Evolutionary conservation across 2,113 vertebrate genomes (phyloP).

Genomic region (Chamaea fasciata): DNA sequence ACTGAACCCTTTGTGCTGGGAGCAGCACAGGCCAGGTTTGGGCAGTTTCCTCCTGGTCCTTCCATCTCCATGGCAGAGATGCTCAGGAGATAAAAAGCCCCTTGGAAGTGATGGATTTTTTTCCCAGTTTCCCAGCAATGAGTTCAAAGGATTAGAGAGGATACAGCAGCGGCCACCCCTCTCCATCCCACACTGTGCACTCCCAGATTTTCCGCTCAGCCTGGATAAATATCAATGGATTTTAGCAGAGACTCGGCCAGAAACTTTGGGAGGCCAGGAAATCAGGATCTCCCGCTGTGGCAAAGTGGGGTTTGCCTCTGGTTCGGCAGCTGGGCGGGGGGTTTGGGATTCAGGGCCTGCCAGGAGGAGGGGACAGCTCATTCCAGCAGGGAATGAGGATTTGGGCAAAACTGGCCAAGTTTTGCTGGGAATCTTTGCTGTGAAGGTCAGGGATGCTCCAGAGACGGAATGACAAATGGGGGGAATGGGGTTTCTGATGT

Average conservation of each 20-base stretch:
- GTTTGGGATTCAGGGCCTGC: neutral
- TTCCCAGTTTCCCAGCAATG: neutral
- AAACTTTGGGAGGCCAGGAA: neutral
- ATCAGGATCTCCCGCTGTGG: fast-evolving
- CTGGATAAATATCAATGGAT: neutral
- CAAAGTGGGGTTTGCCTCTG: neutral
- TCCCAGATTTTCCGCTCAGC: neutral
- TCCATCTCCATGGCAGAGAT: neutral
- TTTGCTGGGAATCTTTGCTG: neutral
- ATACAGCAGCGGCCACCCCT: fast-evolving
- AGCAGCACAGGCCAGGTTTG: fast-evolving
- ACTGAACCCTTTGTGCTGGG: neutral
- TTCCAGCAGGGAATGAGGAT: neutral
- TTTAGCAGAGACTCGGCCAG: neutral
- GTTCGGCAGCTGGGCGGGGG: neutral
- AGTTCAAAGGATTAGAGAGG: neutral
- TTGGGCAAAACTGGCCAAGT: neutral
- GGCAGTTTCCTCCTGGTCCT: neutral
- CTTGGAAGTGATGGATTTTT: neutral
- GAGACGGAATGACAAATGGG: neutral
- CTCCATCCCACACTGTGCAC: neutral
- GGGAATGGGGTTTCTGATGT: neutral
- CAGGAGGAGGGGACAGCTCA: neutral
- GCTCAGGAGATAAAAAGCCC: neutral
- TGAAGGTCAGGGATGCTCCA: neutral